Evolutionary conservation across 2,113 vertebrate genomes (phyloP).

Genomic region (Eurypyga helias): DNA sequence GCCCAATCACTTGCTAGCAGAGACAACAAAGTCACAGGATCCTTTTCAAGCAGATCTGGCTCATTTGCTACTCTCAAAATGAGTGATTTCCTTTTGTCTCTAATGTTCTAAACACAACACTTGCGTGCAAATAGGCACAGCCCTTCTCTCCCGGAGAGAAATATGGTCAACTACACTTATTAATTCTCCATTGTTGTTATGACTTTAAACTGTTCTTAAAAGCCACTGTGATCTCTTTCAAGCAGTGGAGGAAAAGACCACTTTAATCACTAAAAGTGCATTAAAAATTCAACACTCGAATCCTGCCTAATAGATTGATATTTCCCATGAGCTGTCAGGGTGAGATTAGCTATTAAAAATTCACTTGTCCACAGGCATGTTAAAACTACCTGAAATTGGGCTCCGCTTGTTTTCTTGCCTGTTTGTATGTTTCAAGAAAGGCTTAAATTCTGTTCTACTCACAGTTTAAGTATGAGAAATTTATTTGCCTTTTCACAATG

Average conservation of each 20-base stretch:
- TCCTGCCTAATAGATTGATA: constrained; percentile 66
- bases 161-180: constrained; percentile 7
- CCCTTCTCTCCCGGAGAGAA: background rate
- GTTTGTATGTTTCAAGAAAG: background rate
- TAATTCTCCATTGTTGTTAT: constrained; percentile 48
- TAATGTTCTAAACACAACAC: background rate
- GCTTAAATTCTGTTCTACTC: background rate
- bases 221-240: constrained; percentile 33
- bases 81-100: background rate
- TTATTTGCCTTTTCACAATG: background rate
- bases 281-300: constrained; percentile 69
- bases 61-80: background rate
- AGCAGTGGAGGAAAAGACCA: constrained; percentile 38
- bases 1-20: rapidly evolving
- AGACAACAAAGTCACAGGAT: background rate
- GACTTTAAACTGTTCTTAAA: constrained; percentile 50
- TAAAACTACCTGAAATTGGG: constrained; percentile 42
- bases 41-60: background rate
- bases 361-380: constrained; percentile 51
- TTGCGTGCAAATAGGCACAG: background rate
- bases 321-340: constrained; percentile 54
- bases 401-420: constrained; percentile 6
- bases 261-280: constrained; percentile 55
- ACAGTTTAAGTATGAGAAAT: background rate
- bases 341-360: constrained; percentile 61